These are phyloP conservation scores for Rhinatrema bivittatum DNA, from an alignment of 2,797 vertebrate species.

Conservation along the genomic window DNA sequence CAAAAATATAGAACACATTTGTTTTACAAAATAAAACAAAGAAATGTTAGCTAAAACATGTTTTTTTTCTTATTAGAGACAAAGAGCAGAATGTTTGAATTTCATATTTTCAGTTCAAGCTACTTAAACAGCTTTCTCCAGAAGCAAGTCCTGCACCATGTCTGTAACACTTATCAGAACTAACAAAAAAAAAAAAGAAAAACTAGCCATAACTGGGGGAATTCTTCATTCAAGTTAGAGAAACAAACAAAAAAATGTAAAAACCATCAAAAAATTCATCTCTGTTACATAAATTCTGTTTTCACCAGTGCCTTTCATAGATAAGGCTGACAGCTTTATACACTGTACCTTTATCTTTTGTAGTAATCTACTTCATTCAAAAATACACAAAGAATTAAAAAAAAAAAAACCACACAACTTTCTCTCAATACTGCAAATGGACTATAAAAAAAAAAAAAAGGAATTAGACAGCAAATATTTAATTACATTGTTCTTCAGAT, in stretches of 20 bases:
- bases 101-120: conserved; percentile 44
- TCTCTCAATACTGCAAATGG: conserved; percentile 51
- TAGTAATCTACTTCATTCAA: conserved; percentile 35
- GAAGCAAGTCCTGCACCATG: conserved; percentile 43
- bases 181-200: conserved; percentile 38
- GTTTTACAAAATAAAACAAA: conserved; percentile 57
- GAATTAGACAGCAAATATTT: conserved; percentile 45
- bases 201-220: conserved; percentile 26
- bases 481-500: conserved; percentile 32
- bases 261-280: conserved; percentile 11
- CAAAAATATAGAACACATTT: conserved; percentile 61
- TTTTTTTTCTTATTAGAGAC: conserved; percentile 45
- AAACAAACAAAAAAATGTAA: not conserved
- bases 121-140: conserved; percentile 45
- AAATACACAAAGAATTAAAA: conserved; percentile 23
- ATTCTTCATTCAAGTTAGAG: conserved; percentile 42
- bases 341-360: conserved; percentile 26
- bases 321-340: conserved; percentile 32
- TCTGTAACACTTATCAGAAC: conserved; percentile 40
- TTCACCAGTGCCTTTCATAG: conserved; percentile 39
- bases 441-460: conserved; percentile 44
- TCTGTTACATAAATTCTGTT: conserved; percentile 23
- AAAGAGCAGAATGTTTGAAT: conserved; percentile 52
- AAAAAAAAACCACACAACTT: too few species aligned
- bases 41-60: conserved; percentile 38